Conservation (phyloP, 2,797 vertebrate genomes). For the Sebastolobus altivelis region DNA sequence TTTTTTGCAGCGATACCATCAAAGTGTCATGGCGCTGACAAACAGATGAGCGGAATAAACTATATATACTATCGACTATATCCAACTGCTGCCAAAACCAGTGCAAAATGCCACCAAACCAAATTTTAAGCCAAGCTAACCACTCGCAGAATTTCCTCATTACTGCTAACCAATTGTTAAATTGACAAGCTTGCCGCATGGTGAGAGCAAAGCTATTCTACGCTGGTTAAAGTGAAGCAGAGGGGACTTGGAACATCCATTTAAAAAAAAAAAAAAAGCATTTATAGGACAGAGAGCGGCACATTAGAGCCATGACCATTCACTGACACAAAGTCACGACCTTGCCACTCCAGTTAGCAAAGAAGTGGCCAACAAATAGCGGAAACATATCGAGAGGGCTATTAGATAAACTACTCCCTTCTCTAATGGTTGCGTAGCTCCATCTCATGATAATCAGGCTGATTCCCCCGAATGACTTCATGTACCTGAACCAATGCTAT, state of each 20-base stretch:
- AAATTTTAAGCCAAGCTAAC: background rate
- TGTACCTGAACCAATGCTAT: background rate
- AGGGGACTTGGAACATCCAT: background rate
- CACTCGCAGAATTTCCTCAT: background rate
- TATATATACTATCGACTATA: too few relatives aligned
- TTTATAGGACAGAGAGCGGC: background rate
- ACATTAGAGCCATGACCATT: background rate
- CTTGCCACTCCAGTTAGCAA: background rate
- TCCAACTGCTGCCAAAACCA: background rate
- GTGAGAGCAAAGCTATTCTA: background rate
- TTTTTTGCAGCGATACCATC: background rate
- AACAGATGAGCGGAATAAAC: background rate
- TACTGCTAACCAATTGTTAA: background rate
- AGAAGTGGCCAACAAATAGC: background rate
- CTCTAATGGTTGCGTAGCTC: background rate
- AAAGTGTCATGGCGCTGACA: slow-evolving; percentile 19
- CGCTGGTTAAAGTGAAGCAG: background rate
- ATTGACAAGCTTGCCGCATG: background rate
- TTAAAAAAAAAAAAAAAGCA: background rate
- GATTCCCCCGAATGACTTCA: background rate
- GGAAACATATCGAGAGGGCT: background rate
- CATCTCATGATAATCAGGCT: background rate
- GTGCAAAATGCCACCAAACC: background rate
- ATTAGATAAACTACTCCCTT: slow-evolving; percentile 1
- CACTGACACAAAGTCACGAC: background rate